Percentiles rank a stretch among this genome's conserved stretches.
Evolutionary conservation across 1,140 invertebrate genomes (phyloP).

Genomic region (Drosophila auraria): DNA sequence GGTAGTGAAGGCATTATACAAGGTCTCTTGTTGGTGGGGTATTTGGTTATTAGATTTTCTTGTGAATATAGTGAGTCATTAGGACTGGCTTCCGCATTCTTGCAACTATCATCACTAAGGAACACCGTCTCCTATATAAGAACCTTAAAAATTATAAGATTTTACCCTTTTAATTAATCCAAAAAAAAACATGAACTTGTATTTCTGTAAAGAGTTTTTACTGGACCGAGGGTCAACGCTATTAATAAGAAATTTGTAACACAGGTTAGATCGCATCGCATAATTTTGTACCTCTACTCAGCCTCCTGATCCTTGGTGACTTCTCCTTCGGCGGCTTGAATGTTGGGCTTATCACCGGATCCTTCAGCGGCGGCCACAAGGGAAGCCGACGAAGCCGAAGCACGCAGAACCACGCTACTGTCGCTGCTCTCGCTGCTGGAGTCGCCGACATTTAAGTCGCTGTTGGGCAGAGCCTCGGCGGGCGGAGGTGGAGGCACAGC

Average conservation of each 20-base stretch:
- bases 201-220: slow-evolving; percentile 55
- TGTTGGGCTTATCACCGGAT: slow-evolving; percentile 50
- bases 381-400: slow-evolving; percentile 52
- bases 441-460: slow-evolving; percentile 64
- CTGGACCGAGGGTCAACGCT: slow-evolving; percentile 56
- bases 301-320: slow-evolving; percentile 28
- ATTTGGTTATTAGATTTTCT: neutral
- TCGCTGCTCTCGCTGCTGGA: slow-evolving; percentile 75
- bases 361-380: slow-evolving; percentile 50
- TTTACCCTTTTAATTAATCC: too few species aligned
- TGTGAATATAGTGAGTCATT: neutral
- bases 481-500: slow-evolving; percentile 37
- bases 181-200: neutral
- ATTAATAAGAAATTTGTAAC: slow-evolving; percentile 56
- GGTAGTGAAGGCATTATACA: neutral
- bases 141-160: too few species aligned
- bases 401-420: slow-evolving; percentile 62
- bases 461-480: slow-evolving; percentile 43
- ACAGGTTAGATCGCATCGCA: slow-evolving; percentile 18
- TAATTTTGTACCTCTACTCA: slow-evolving; percentile 18
- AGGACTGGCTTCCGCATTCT: neutral
- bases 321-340: slow-evolving; percentile 8
- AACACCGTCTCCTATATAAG: too few species aligned
- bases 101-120: too few species aligned
- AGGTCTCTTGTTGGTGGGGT: neutral